phyloP scores from a whole-genome alignment of 1,140 invertebrate genomes.

The Palaemon carinicauda region DNA sequence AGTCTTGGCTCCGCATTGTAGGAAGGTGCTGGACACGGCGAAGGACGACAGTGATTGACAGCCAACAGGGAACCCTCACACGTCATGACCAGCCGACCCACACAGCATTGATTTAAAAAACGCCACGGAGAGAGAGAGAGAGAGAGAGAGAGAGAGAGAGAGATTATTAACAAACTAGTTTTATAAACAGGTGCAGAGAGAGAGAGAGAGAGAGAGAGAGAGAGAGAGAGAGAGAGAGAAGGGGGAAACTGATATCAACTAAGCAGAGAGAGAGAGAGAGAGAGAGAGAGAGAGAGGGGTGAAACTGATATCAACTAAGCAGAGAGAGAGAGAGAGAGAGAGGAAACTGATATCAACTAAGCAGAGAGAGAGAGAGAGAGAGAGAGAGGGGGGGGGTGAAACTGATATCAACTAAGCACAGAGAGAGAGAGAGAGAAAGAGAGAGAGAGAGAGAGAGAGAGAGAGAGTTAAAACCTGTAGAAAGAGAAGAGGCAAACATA shows the following conservation, averaged over 20 bases:
- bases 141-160: background rate
- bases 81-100: no score
- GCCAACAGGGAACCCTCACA: no score
- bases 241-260: no score
- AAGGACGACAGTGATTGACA: no score
- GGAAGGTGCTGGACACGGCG: no score
- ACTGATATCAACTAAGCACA: no score
- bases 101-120: no score
- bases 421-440: background rate
- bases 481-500: no score
- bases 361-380: background rate
- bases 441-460: background rate
- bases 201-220: background rate
- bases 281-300: background rate
- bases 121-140: background rate
- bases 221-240: background rate
- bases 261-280: background rate
- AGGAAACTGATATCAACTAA: no score
- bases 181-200: background rate
- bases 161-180: no score
- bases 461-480: background rate
- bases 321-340: background rate
- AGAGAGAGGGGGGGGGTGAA: background rate
- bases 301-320: no score
- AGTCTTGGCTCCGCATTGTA: no score